Conservation (phyloP, 2,888 invertebrate genomes). For the Parnassius mnemosyne region DNA sequence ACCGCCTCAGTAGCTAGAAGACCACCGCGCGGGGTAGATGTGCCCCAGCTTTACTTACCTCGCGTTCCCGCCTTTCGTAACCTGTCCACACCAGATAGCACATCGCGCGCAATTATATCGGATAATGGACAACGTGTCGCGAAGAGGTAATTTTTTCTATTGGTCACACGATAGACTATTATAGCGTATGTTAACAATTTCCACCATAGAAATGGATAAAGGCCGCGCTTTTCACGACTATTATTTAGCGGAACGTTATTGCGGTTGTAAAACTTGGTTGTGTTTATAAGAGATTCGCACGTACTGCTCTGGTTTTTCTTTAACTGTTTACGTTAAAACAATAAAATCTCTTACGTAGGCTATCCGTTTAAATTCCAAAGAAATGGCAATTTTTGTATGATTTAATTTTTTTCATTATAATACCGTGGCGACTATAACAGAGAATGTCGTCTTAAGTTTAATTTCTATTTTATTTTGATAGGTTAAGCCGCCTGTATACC, state of each 20-base stretch:
- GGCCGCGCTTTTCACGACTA: slow-evolving; percentile 23
- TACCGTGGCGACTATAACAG: too few species aligned
- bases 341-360: slow-evolving; percentile 9
- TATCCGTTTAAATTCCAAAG: background rate
- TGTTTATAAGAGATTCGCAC: slow-evolving; percentile 29
- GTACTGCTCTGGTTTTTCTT: slow-evolving; percentile 12
- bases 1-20: slow-evolving; percentile 36
- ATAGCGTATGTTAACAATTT: background rate
- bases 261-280: slow-evolving; percentile 35
- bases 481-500: too few species aligned
- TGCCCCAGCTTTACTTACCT: slow-evolving; percentile 24
- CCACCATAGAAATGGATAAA: slow-evolving; percentile 15
- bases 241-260: slow-evolving; percentile 22
- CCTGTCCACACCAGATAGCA: slow-evolving; percentile 11
- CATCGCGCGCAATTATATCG: slow-evolving; percentile 43
- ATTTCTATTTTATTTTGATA: too few species aligned
- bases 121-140: slow-evolving; percentile 67
- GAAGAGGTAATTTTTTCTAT: slow-evolving; percentile 46
- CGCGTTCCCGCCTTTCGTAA: slow-evolving; percentile 46
- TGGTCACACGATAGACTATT: background rate
- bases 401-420: too few species aligned
- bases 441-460: too few species aligned
- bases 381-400: background rate
- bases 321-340: slow-evolving; percentile 22
- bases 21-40: slow-evolving; percentile 34